These are phyloP conservation scores for Trissolcus brochymenae DNA, from an alignment of 2,888 invertebrate genomes.

Conservation along the genomic window DNA sequence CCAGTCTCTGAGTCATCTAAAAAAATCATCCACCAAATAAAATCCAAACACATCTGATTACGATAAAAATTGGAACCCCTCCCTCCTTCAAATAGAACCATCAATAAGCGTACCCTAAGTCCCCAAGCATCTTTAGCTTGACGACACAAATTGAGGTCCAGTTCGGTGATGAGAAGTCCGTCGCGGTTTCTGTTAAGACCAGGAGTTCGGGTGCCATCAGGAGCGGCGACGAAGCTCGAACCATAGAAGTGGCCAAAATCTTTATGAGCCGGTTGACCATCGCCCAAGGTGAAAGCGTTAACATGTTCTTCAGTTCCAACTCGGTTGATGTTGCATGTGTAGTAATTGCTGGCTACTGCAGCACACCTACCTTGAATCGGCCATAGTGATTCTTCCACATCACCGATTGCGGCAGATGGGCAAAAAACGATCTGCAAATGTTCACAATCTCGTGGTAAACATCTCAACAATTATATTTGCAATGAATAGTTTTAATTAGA, in stretches of 20 bases:
- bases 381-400: slow-evolving; percentile 90
- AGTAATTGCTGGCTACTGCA: slow-evolving; percentile 96
- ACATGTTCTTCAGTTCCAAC: slow-evolving; percentile 92
- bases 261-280: slow-evolving; percentile 85
- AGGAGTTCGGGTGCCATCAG: slow-evolving; percentile 95
- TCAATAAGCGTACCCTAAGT: slow-evolving; percentile 82
- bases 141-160: slow-evolving; percentile 95
- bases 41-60: too few species aligned
- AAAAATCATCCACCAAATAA: slow-evolving; percentile 51
- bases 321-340: slow-evolving; percentile 93
- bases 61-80: not conserved
- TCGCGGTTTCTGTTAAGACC: slow-evolving; percentile 85
- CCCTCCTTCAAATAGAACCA: not conserved
- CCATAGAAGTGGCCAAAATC: slow-evolving; percentile 97
- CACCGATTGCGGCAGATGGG: slow-evolving; percentile 92
- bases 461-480: too few species aligned
- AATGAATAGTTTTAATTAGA: not conserved
- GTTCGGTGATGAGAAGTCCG: slow-evolving; percentile 90
- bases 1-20: slow-evolving; percentile 94
- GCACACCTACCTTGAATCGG: slow-evolving; percentile 96
- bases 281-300: slow-evolving; percentile 90
- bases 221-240: slow-evolving; percentile 94
- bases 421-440: slow-evolving; percentile 90
- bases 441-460: not conserved
- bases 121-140: slow-evolving; percentile 97